Evolutionary conservation across 2,113 vertebrate genomes (phyloP).

Genomic region (Cebidichthys violaceus): DNA sequence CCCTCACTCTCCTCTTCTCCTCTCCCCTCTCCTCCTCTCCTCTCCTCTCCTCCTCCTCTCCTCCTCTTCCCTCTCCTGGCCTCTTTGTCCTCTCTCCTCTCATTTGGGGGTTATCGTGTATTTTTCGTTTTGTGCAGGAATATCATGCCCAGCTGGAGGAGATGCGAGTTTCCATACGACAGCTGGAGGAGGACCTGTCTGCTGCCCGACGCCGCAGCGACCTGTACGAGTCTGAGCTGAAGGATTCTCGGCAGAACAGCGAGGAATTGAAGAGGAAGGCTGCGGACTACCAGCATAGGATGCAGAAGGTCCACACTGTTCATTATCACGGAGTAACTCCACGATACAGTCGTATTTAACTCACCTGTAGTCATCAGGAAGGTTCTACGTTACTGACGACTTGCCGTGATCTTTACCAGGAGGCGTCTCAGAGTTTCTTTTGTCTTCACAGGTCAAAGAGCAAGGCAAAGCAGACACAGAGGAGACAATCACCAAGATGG

Average conservation of each 20-base stretch:
- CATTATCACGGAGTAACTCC: neutral
- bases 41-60: neutral
- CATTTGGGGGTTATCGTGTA: neutral
- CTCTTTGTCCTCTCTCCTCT: neutral
- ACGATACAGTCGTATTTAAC: neutral
- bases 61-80: neutral
- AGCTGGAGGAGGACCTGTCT: constrained; percentile 97
- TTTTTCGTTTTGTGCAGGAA: constrained; percentile 82
- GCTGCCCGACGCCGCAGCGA: constrained; percentile 96
- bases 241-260: constrained; percentile 92
- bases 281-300: constrained; percentile 92
- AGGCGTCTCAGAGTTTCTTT: neutral
- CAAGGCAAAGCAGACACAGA: constrained; percentile 94
- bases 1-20: too few relatives aligned
- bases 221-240: constrained; percentile 95
- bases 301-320: constrained; percentile 87
- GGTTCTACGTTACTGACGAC: neutral
- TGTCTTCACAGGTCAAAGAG: constrained; percentile 90
- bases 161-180: constrained; percentile 96
- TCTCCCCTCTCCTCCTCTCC: neutral
- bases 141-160: constrained; percentile 98
- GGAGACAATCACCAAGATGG: constrained; percentile 90
- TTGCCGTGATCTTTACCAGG: neutral
- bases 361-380: neutral
- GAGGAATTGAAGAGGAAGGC: constrained; percentile 97